phyloP scores from a whole-genome alignment of 37 sponge, comb jelly and placozoan genomes.

The Chondrosia reniformis region DNA sequence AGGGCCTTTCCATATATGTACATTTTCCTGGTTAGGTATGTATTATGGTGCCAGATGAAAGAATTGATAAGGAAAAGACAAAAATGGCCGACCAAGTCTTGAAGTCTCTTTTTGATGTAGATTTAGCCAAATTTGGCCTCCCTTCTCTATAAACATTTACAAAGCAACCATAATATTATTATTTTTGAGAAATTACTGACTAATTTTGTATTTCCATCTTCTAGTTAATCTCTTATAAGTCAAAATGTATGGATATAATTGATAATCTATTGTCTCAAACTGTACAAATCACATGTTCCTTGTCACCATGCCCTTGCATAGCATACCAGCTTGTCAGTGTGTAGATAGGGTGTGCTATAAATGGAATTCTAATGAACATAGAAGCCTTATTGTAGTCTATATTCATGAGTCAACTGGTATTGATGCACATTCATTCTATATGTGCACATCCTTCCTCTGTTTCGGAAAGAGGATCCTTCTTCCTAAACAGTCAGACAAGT shows the following conservation, averaged over 20 bases:
- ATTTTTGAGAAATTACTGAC: neutral
- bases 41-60: conserved; percentile 79
- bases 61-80: conserved; percentile 56
- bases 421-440: neutral
- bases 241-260: no score
- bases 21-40: neutral
- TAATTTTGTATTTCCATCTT: no score
- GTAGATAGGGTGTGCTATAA: no score
- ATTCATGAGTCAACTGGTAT: no score
- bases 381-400: no score
- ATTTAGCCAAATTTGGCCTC: conserved; percentile 68
- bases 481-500: neutral
- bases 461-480: neutral
- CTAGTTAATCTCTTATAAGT: no score
- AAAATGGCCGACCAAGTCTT: conserved; percentile 68
- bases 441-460: neutral
- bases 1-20: neutral
- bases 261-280: no score
- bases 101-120: conserved; percentile 59
- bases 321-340: no score
- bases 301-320: no score
- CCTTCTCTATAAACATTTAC: conserved; percentile 27
- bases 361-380: no score
- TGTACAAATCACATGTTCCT: no score
- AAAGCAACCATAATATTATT: neutral